These are phyloP conservation scores for Rambutsinella grinnellia DNA, from an alignment of 2,888 invertebrate genomes.

Conservation along the genomic window DNA sequence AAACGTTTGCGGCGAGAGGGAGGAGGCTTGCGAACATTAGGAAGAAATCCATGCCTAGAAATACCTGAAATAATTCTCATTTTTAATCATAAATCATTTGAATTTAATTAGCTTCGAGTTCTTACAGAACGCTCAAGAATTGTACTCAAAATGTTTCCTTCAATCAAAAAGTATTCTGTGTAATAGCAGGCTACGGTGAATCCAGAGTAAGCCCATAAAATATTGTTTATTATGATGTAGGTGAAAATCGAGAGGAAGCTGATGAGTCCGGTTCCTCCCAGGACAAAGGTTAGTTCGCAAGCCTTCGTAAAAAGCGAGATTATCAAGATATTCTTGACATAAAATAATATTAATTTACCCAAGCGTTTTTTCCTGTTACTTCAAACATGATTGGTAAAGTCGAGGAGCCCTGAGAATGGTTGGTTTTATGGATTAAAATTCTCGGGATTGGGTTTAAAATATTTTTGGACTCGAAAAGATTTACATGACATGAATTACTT, in stretches of 20 bases:
- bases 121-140: background rate
- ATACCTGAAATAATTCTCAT: background rate
- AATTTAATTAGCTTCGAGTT: background rate
- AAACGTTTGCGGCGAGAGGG: background rate
- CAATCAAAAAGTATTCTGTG: background rate
- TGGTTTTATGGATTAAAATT: no score
- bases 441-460: no score
- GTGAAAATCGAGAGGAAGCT: background rate
- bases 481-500: no score
- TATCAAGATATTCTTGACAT: background rate
- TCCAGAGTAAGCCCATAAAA: background rate
- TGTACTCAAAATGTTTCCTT: background rate
- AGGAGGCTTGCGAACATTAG: background rate
- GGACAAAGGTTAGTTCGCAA: background rate
- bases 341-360: slow-evolving; percentile 1
- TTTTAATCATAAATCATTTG: background rate
- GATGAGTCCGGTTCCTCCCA: background rate
- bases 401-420: no score
- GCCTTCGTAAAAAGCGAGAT: slow-evolving; percentile 3
- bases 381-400: no score
- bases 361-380: background rate
- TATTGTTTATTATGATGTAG: background rate
- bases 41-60: background rate
- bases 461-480: no score
- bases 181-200: background rate